A percentile compares a stretch with the other conserved stretches of the same genome.
Conservation (phyloP, 2,888 invertebrate genomes). For the Macrophya alboannulata region DNA sequence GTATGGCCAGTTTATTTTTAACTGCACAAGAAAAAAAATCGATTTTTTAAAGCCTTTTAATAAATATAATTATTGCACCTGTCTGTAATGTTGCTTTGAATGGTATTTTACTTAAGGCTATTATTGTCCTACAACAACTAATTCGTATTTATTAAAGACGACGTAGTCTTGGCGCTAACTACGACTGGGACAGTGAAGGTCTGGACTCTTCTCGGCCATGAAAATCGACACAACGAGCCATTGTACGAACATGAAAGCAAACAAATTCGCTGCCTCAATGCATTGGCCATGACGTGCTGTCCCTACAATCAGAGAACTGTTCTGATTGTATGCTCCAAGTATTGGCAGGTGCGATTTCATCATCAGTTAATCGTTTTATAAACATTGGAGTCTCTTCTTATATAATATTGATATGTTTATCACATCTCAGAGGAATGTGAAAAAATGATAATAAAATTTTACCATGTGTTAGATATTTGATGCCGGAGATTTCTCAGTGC, state of each 20-base stretch:
- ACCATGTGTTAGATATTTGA: conserved; percentile 84
- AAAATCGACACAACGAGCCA: conserved; percentile 92
- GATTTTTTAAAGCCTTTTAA: neutral
- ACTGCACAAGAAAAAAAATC: neutral
- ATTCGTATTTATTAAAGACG: conserved; percentile 86
- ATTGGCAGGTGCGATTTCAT: conserved; percentile 90
- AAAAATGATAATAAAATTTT: neutral
- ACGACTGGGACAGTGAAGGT: conserved; percentile 98
- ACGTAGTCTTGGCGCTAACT: conserved; percentile 96
- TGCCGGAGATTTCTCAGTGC: conserved; percentile 96
- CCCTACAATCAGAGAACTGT: conserved; percentile 98
- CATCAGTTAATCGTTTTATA: neutral
- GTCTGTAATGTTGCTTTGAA: conserved; percentile 47
- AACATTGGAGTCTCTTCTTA: neutral
- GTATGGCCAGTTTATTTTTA: neutral
- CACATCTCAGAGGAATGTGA: neutral
- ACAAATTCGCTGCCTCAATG: conserved; percentile 96
- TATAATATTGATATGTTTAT: neutral
- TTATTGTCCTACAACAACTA: conserved; percentile 60
- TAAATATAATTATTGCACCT: conserved; percentile 5
- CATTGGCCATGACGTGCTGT: conserved; percentile 96
- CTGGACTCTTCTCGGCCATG: conserved; percentile 95
- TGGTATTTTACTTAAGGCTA: conserved; percentile 20
- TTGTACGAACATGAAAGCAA: conserved; percentile 99
- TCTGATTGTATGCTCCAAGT: conserved; percentile 97